A percentile compares a stretch with the other conserved stretches of the same genome.
Evolutionary conservation across 2,113 vertebrate genomes (phyloP).

Genomic region (Cepphus grylle): DNA sequence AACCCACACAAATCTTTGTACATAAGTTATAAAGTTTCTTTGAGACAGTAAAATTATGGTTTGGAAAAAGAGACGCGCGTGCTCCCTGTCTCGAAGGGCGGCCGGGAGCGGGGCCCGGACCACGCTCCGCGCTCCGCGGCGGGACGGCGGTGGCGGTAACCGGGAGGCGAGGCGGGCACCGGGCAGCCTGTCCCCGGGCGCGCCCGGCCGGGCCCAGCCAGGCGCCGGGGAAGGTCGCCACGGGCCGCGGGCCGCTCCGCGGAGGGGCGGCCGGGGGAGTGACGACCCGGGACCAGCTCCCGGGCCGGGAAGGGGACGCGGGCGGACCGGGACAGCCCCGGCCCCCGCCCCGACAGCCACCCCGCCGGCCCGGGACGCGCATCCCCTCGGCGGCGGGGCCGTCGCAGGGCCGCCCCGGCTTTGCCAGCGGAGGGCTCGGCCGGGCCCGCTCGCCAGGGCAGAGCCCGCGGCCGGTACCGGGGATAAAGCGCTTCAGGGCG

Average conservation of each 20-base stretch:
- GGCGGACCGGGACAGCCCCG: too few relatives aligned
- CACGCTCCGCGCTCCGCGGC: background rate
- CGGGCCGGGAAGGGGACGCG: background rate
- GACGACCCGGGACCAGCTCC: too few relatives aligned
- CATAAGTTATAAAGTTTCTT: conserved; percentile 91
- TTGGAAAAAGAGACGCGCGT: conserved; percentile 79
- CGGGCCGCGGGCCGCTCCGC: too few relatives aligned
- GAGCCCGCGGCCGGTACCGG: too few relatives aligned
- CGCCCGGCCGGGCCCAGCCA: too few relatives aligned
- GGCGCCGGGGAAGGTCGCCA: background rate
- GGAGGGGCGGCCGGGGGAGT: too few relatives aligned
- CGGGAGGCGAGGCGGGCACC: too few relatives aligned
- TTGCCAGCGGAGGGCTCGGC: background rate
- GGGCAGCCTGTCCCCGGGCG: background rate
- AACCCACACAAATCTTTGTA: conserved; percentile 82
- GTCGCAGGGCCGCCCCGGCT: background rate
- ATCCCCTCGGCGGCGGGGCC: background rate
- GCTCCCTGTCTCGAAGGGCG: background rate
- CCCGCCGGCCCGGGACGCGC: background rate
- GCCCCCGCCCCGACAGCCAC: background rate
- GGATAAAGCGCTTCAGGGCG: background rate
- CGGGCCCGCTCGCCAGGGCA: background rate
- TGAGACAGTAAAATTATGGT: conserved; percentile 95
- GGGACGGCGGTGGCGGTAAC: background rate
- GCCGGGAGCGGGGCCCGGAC: background rate